Conservation (phyloP, 2,888 invertebrate genomes). For the Drosophila pegasa region DNA sequence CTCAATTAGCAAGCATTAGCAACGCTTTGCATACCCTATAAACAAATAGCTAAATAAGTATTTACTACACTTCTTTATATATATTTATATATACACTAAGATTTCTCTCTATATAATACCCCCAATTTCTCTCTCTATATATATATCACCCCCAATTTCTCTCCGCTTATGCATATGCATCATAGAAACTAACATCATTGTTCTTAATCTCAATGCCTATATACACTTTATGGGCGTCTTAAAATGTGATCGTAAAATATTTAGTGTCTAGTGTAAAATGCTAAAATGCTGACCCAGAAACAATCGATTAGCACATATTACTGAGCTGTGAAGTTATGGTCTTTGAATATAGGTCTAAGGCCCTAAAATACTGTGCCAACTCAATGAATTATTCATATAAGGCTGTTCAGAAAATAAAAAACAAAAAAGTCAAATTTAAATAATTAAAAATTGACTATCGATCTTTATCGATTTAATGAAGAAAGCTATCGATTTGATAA, state of each 20-base stretch:
- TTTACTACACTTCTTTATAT: background rate
- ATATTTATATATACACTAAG: background rate
- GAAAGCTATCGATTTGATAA: no score
- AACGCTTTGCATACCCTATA: constrained; percentile 6
- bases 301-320: constrained; percentile 6
- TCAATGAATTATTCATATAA: background rate
- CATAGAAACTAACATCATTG: background rate
- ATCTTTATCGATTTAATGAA: no score
- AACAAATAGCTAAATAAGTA: background rate
- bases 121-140: background rate
- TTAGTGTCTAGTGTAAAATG: background rate
- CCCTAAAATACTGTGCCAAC: background rate
- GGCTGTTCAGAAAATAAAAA: no score
- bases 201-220: background rate
- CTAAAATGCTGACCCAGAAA: constrained; percentile 7
- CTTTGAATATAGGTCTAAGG: background rate
- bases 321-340: background rate
- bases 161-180: background rate
- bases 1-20: background rate
- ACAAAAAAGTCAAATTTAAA: background rate
- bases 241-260: constrained; percentile 4
- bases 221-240: background rate
- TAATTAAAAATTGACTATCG: no score
- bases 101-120: no score
- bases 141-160: background rate